Evolutionary conservation across 1,140 invertebrate genomes (phyloP).

Genomic region (Tetramorium alpestre): DNA sequence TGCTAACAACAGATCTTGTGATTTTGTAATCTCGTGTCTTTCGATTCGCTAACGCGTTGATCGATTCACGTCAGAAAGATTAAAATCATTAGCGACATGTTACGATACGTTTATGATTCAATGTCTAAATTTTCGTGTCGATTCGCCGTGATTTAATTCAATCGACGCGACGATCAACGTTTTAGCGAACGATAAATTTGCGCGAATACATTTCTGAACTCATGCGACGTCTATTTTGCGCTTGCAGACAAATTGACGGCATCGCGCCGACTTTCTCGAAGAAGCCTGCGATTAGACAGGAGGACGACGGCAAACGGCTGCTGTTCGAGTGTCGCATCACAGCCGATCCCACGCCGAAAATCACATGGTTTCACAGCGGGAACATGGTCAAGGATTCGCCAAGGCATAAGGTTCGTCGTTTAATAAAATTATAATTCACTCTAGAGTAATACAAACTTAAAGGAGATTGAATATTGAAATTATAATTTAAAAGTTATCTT

Average conservation of each 20-base stretch:
- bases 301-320: constrained; percentile 97
- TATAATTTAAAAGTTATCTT: not conserved
- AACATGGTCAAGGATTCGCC: constrained; percentile 90
- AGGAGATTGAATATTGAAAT: not conserved
- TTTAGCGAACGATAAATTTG: constrained; percentile 31
- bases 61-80: not conserved
- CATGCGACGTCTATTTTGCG: constrained; percentile 21
- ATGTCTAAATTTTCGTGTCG: not conserved
- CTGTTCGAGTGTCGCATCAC: constrained; percentile 98
- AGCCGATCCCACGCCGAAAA: constrained; percentile 96
- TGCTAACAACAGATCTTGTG: not conserved
- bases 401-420: constrained; percentile 91
- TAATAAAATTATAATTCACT: not conserved
- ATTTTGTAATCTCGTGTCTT: not conserved
- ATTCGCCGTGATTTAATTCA: not conserved
- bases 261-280: constrained; percentile 98
- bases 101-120: not conserved
- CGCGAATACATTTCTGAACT: not conserved
- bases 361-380: constrained; percentile 97
- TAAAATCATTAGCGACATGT: not conserved
- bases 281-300: constrained; percentile 98
- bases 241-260: constrained; percentile 96
- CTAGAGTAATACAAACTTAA: not conserved
- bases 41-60: not conserved
- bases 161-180: constrained; percentile 12